Conservation (phyloP, 2,888 invertebrate genomes). For the Meganola albula region DNA sequence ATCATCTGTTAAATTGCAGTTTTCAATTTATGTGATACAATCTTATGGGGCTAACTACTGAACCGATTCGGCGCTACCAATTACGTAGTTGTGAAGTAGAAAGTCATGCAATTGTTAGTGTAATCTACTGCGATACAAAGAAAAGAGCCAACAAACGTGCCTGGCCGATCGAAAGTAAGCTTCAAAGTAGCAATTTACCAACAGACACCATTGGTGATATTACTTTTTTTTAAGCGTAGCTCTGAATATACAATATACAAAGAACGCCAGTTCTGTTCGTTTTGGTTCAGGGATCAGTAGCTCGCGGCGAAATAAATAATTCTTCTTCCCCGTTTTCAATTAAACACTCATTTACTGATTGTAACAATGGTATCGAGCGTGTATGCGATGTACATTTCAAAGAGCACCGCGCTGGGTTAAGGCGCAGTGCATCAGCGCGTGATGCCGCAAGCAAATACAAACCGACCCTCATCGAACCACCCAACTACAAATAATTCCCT, state of each 20-base stretch:
- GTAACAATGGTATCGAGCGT: slow-evolving; percentile 23
- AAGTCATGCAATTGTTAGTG: slow-evolving; percentile 22
- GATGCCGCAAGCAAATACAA: slow-evolving; percentile 50
- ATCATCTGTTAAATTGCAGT: slow-evolving; percentile 18
- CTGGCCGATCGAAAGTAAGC: slow-evolving; percentile 10
- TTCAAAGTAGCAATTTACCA: too few species aligned
- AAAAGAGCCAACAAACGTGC: slow-evolving; percentile 5
- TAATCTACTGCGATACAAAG: slow-evolving; percentile 19
- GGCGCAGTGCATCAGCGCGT: slow-evolving; percentile 44
- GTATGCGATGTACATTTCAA: too few species aligned
- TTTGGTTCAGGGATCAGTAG: too few species aligned
- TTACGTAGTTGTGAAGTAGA: slow-evolving; percentile 22
- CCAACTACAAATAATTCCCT: slow-evolving; percentile 48
- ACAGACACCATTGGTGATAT: too few species aligned
- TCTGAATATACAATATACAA: too few species aligned
- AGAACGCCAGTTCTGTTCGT: too few species aligned
- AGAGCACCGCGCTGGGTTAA: slow-evolving; percentile 15
- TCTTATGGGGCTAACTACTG: too few species aligned
- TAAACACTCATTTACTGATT: too few species aligned
- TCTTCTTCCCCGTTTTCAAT: too few species aligned
- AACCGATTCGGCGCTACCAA: too few species aligned
- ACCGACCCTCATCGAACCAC: slow-evolving; percentile 38
- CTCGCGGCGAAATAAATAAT: too few species aligned
- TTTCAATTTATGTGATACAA: slow-evolving; percentile 22
- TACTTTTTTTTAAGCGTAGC: too few species aligned